Base-by-base conservation (phyloP, 2,113 vertebrate species). In the Junco hyemalis region DNA sequence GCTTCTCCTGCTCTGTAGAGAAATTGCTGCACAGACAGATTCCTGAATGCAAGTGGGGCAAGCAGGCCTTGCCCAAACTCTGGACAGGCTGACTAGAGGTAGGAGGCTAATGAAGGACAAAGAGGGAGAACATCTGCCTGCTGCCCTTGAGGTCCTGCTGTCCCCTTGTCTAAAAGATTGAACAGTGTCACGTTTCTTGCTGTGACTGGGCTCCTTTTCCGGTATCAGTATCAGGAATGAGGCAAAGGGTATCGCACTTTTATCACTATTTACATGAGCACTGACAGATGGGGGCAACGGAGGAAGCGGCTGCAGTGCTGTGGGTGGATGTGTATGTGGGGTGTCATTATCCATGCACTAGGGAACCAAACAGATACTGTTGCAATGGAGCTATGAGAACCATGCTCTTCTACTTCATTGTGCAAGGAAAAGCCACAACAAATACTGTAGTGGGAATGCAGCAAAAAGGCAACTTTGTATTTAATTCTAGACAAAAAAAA, bases 161-260 rank as follows among this genome's bases (percentile, higher is more conserved):
- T 70, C 12, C 19, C 26, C 28, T 81, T 79, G 68, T 40, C 56
- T 60, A 40, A 54, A 53, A 84, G 35, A 22, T 63, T 73, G 61
- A 65, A 19, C 5, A 42, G 33, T 24, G 36, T 60, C 1, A 0
- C 3, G 11, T 78, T 90, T 79, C 73, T 68, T 44, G 57, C 70
- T 23, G 61, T 53, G 88, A 22, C 56, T 29, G 25, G 2, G 4
- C n/a, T 68, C 56, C 44, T 56, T 66, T 89, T 84, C 42, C 0
- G 0, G 48, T 40, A 26, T 29, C 0, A 0, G 13, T 73, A 24
- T 28, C 81, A 14, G 0, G 12, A 78, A 40, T 0, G 2, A 87
- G 87, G 65, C 70, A 51, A n/a, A 89, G 65, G 51, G 29, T 42
- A 68, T 71, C 2, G 0, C 36, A 53, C 78, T 50, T 50, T 15